phyloP scores from a whole-genome alignment of 2,113 vertebrate species.

The Bufo bufo region DNA sequence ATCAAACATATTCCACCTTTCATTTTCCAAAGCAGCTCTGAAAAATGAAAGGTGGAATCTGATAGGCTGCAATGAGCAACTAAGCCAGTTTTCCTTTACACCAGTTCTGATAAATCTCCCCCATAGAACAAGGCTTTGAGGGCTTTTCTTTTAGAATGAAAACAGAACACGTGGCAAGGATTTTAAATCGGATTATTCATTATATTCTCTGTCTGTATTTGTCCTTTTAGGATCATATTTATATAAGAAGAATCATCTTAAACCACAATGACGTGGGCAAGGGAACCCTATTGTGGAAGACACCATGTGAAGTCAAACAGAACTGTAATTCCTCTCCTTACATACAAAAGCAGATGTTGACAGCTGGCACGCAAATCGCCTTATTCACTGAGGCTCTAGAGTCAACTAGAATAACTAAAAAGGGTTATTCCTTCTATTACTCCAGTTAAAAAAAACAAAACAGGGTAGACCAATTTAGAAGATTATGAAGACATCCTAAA shows the following conservation, averaged over 20 bases:
- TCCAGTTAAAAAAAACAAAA: too few relatives aligned
- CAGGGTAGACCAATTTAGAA: too few relatives aligned
- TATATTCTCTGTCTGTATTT: background rate
- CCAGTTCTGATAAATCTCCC: too few relatives aligned
- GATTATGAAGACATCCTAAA: too few relatives aligned
- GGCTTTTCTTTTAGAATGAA: background rate
- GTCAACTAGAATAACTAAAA: background rate
- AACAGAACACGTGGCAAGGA: background rate
- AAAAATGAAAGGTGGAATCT: too few relatives aligned
- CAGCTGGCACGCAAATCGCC: background rate
- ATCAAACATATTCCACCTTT: too few relatives aligned
- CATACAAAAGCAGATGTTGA: background rate
- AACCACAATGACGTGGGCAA: conserved; percentile 4
- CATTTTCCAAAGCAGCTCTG: too few relatives aligned
- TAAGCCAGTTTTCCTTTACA: too few relatives aligned
- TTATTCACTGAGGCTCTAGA: background rate
- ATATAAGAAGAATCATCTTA: background rate
- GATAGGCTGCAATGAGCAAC: too few relatives aligned
- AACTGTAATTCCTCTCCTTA: background rate
- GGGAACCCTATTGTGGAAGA: background rate
- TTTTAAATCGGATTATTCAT: background rate
- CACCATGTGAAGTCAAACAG: background rate
- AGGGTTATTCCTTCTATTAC: too few relatives aligned
- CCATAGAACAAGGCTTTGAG: too few relatives aligned
- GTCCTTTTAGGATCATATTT: background rate